Evolutionary conservation across 1,140 invertebrate species (phyloP), one percentile per base, ranked within the genome.

Genomic region (Pachypsylla venusta): DNA sequence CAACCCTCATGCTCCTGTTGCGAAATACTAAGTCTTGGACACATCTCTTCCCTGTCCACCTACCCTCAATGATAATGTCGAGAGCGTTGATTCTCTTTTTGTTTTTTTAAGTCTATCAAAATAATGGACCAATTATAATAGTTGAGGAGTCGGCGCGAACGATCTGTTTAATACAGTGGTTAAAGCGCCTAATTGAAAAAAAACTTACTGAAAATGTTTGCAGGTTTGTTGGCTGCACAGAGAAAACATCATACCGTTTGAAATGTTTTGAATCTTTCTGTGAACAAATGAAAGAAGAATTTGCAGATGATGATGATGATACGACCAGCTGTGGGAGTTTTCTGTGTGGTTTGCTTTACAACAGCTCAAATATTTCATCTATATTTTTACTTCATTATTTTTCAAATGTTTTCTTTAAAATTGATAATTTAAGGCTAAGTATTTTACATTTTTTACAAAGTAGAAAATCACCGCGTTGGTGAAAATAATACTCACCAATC

Each of bases 201-300:
- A 16, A 35, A 35, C 30, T 35, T 35, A 35, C 30, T 12, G 10
- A 10, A 48, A 48, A 48, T 19, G 42, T 4, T 7, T 48, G 16
- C 42, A 19, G 3, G 4, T n/a, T 10, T 7, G 7, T 19, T 5
- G 42, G 42, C 42, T 48, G 42, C 7, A 48, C 42, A 5, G 42
- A n/a, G 22, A 48, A 48, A 4, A 48, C 22, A 19, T 48, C n/a
- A n/a, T 5, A 48, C 22, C 22, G 42, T 22, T 48, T 48, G 42
- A 48, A 48, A 48, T 48, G 16, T 48, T 48, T 48, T 19, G 42
- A 48, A 22, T 48, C 42, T 48, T 48, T 48, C 30, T 35, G 30
- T 12, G 16, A 35, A 35, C 30, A 35, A 35, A 35, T n/a, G 16
- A 35, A 16, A 16, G 30, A 35, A 35, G 16, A 35, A 35, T 12